Evolutionary conservation across 2,797 vertebrate genomes (phyloP).

Genomic region (Liasis olivaceus): DNA sequence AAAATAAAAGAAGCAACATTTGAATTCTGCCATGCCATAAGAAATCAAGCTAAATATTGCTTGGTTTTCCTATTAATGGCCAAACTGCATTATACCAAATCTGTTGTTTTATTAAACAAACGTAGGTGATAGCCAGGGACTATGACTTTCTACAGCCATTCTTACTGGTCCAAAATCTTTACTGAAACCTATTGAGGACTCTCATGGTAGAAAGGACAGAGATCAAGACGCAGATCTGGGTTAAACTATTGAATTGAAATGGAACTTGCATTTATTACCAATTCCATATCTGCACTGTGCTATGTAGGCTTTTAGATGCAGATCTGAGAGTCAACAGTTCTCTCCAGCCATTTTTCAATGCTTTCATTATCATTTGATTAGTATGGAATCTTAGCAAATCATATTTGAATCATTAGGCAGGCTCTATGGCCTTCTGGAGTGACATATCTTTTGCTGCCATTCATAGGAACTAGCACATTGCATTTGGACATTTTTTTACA

Average conservation of each 20-base stretch:
- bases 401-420: neutral
- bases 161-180: neutral
- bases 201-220: neutral
- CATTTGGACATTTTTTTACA: neutral
- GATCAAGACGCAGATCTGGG: neutral
- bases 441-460: neutral
- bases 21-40: neutral
- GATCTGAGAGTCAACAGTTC: neutral
- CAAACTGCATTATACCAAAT: neutral
- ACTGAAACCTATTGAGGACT: neutral
- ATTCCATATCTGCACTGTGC: neutral
- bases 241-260: neutral
- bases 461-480: neutral
- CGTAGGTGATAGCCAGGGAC: neutral
- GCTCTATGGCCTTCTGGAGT: neutral
- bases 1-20: neutral
- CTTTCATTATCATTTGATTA: neutral
- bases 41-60: neutral
- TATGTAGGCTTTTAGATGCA: neutral
- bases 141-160: neutral
- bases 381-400: neutral
- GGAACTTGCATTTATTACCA: neutral
- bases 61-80: neutral
- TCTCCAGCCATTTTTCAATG: neutral
- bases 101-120: neutral